Percentiles rank a stretch among this genome's conserved stretches.
Evolutionary conservation across 2,888 invertebrate genomes (phyloP).

Genomic region (Xestia ashworthii): DNA sequence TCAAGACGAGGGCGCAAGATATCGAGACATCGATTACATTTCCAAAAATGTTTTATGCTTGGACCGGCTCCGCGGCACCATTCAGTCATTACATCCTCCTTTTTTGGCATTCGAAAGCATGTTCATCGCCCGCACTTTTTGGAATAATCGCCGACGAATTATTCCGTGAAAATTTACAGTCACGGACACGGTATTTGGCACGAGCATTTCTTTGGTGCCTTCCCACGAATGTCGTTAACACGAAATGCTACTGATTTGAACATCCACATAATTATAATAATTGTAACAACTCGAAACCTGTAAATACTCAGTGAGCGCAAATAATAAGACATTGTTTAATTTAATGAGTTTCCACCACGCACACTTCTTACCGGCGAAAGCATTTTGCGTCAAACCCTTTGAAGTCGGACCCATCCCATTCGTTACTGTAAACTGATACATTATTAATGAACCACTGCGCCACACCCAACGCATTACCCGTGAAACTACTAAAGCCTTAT

Average conservation of each 20-base stretch:
- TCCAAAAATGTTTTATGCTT: slow-evolving; percentile 58
- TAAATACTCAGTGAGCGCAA: slow-evolving; percentile 52
- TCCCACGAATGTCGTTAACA: slow-evolving; percentile 71
- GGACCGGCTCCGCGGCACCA: slow-evolving; percentile 58
- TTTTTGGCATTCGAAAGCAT: slow-evolving; percentile 76
- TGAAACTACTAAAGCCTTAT: slow-evolving; percentile 62
- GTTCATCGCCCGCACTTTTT: slow-evolving; percentile 64
- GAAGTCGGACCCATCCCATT: slow-evolving; percentile 61
- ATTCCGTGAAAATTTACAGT: slow-evolving; percentile 74
- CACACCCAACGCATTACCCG: slow-evolving; percentile 64
- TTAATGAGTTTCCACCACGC: slow-evolving; percentile 63
- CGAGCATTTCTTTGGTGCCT: slow-evolving; percentile 65
- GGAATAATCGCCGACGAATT: slow-evolving; percentile 68
- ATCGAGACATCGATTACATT: slow-evolving; percentile 63
- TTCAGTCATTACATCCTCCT: slow-evolving; percentile 72
- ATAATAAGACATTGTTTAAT: slow-evolving; percentile 59
- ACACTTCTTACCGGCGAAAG: slow-evolving; percentile 56
- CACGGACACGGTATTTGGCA: slow-evolving; percentile 72
- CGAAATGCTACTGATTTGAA: slow-evolving; percentile 64
- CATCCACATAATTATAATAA: slow-evolving; percentile 59
- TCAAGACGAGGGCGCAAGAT: slow-evolving; percentile 44
- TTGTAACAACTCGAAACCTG: slow-evolving; percentile 46
- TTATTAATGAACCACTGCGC: slow-evolving; percentile 70
- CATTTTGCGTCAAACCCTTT: slow-evolving; percentile 62
- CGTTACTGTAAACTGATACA: slow-evolving; percentile 69